Evolutionary conservation across 2,888 invertebrate genomes (phyloP).

Genomic region (Conus canariensis): DNA sequence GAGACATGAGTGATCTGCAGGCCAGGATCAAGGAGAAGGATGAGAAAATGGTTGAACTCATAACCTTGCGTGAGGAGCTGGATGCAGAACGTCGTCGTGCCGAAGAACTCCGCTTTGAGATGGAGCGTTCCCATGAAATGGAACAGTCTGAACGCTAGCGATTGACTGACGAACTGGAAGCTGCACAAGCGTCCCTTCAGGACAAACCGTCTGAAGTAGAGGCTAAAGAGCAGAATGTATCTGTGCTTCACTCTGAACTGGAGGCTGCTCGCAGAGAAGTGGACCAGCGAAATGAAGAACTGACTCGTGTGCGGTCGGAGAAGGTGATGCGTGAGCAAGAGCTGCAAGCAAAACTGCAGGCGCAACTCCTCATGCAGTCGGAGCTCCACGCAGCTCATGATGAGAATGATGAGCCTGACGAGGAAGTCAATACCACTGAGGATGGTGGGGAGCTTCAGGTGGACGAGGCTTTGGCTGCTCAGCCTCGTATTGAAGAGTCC

Average conservation of each 20-base stretch:
- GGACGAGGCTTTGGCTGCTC: slow-evolving; percentile 84
- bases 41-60: slow-evolving; percentile 51
- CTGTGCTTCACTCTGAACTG: slow-evolving; percentile 62
- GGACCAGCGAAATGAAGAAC: slow-evolving; percentile 56
- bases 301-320: slow-evolving; percentile 37
- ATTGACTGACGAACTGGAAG: slow-evolving; percentile 61
- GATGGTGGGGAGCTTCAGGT: slow-evolving; percentile 83
- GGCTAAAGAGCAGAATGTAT: slow-evolving; percentile 63
- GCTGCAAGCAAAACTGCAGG: slow-evolving; percentile 45
- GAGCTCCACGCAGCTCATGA: slow-evolving; percentile 49
- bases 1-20: slow-evolving; percentile 64
- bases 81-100: slow-evolving; percentile 77
- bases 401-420: slow-evolving; percentile 52
- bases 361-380: slow-evolving; percentile 45
- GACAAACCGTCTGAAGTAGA: slow-evolving; percentile 53
- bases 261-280: slow-evolving; percentile 84
- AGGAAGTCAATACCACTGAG: slow-evolving; percentile 42
- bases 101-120: slow-evolving; percentile 90
- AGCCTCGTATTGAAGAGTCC: slow-evolving; percentile 95
- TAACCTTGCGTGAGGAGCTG: slow-evolving; percentile 55
- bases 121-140: slow-evolving; percentile 58
- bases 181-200: slow-evolving; percentile 49
- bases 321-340: slow-evolving; percentile 45
- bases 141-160: slow-evolving; percentile 78
- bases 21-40: slow-evolving; percentile 54